Base-by-base conservation (phyloP, 2,888 invertebrate genomes). In the Dascillus cervinus region DNA sequence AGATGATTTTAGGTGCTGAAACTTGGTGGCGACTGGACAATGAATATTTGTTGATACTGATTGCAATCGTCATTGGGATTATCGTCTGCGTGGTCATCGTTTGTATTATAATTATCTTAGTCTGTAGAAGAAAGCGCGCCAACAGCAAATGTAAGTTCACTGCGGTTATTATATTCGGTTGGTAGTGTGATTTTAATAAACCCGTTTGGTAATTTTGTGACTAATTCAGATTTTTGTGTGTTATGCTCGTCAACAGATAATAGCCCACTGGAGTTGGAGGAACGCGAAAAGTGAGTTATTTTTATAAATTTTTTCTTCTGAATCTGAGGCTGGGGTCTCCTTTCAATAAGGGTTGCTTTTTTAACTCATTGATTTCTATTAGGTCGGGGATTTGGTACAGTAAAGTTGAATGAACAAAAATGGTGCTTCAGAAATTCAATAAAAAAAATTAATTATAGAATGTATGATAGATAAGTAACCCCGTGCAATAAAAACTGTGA, bases 71-170 rank as follows among this genome's bases (percentile, higher is more conserved):
- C 24, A 78, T 88, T 3, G 72, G 77, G 29, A 75, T 75, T 21
- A 71, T 81, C 43, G 69, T 84, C n/a, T 59, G 62, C 41, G 81
- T 89, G 39, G 76, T 89, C 47, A 79, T 83, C 50, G 73, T 90
- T 35, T 85, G 88, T 66, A 79, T 87, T 62, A 79, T 87, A 60
- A 83, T 90, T 56, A 80, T 87, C 60, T 77, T 87, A 61, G 77
- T 90, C 50, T 91, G 90, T 63, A 72, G 88, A 48, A 75, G 86
- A 50, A 83, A 86, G 70, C 73, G 87, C 52, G 79, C 81, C 29
- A 78, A 78, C 49, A 81, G 81, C 49, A 86, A 86, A 77, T 86
- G 86, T 87, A 71, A 83, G 85, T 76, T 46, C 23, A 9, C 6
- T 13, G 17, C 19, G 2, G 14, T 23, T 11, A 22, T 34, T n/a